Evolutionary conservation across 2,113 vertebrate genomes (phyloP), one percentile per base, ranked within the genome.

Genomic region (Amphiprion ocellaris): DNA sequence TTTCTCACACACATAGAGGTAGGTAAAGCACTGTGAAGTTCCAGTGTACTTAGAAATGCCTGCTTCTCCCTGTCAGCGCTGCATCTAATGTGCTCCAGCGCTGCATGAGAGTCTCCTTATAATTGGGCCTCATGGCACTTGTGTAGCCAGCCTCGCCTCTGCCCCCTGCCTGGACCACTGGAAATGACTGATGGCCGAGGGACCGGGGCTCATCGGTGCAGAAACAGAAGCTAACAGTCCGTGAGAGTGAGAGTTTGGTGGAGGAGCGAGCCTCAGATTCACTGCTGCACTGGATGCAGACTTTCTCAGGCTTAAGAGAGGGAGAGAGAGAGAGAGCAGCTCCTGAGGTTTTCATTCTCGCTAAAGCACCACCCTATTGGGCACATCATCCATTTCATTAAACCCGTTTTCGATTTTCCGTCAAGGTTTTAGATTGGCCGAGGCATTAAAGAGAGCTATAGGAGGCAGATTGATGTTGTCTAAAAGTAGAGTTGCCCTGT

Each of bases 301-400:
- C 72, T 68, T 83, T 83, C 68, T 21, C 37, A 5, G 68, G 77
- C 67, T 62, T 55, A 10, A 64, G 66, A 75, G 74, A 70, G 44
- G n/a, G 50, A 59, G 46, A 30, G 60, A 60, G 23, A 21, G 44
- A 41, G 47, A 55, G 30, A 77, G 64, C 39, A 10, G 61, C 55
- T 79, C 78, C 54, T n/a, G 30, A 77, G 81, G 68, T 80, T 82
- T 82, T 86, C 77, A 79, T 82, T 77, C 69, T 47, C 30, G 16
- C 87, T 65, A 52, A 81, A 80, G 83, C 84, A 73, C 78, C 70
- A 62, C 84, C 82, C 77, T 83, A 69, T 87, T 86, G 77, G 83
- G 61, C 84, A 87, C 87, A 79, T 90, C 90, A 82, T 90, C 90
- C 89, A 87, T 92, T 91, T 88, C 88, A 91, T 87, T 90, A 91